Conservation (phyloP, 2,797 vertebrate genomes). For the Catharus ustulatus region DNA sequence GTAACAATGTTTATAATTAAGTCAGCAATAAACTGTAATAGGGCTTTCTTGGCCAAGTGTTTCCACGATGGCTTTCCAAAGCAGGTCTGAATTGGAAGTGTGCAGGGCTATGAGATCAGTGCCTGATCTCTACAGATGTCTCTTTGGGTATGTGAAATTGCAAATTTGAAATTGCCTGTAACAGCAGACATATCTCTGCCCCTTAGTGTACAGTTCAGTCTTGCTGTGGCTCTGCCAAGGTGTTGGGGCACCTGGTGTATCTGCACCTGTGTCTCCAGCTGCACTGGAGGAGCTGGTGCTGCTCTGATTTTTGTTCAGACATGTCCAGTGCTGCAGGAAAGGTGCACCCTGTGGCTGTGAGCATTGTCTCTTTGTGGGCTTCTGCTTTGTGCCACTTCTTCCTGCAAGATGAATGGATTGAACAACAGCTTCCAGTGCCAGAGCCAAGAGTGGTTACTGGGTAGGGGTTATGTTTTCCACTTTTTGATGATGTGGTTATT, state of each 20-base stretch:
- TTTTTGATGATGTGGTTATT: not conserved
- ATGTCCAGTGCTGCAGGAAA: not conserved
- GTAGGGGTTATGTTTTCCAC: not conserved
- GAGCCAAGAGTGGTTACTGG: not conserved
- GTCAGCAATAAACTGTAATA: not conserved
- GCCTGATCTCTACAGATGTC: not conserved
- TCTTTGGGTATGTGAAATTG: not conserved
- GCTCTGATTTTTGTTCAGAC: not conserved
- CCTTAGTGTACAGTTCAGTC: not conserved
- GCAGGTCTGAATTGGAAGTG: not conserved
- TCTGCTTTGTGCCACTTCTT: not conserved
- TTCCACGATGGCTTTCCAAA: not conserved
- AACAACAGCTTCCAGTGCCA: not conserved
- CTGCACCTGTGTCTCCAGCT: not conserved
- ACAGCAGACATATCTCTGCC: not conserved
- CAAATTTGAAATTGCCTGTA: not conserved
- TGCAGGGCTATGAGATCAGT: not conserved
- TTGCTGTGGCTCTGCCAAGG: not conserved
- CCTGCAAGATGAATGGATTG: not conserved
- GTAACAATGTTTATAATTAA: not conserved
- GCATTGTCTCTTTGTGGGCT: not conserved
- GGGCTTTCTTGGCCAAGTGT: not conserved
- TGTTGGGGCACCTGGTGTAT: not conserved
- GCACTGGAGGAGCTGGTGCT: not conserved
- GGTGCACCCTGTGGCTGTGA: not conserved